These are phyloP conservation scores for Orchesellides sinensis DNA, from an alignment of 2,888 invertebrate species.

Conservation along the genomic window DNA sequence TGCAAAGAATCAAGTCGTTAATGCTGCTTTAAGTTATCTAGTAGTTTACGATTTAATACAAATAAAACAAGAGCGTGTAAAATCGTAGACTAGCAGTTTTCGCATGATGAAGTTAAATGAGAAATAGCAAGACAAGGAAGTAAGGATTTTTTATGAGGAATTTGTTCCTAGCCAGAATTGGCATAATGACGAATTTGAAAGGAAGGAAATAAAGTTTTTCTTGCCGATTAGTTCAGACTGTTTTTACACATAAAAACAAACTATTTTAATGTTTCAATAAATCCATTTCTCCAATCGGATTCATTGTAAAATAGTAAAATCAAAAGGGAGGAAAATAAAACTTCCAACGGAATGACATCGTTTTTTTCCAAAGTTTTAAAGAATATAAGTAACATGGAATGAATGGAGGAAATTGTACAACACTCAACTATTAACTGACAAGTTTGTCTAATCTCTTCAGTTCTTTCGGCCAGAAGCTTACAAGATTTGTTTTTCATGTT, in stretches of 20 bases:
- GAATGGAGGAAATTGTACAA: no score
- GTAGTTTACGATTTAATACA: no score
- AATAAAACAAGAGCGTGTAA: no score
- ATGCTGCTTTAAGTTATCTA: no score
- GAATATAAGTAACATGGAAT: no score
- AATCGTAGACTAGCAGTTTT: no score
- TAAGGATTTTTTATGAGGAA: conserved; percentile 26
- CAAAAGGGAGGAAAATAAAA: background rate
- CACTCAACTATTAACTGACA: background rate
- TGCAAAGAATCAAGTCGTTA: no score
- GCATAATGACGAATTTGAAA: conserved; percentile 20
- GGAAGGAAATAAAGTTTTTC: background rate
- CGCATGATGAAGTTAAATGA: no score
- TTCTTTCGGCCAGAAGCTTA: no score
- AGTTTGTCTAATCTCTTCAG: background rate
- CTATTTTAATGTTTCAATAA: conserved; percentile 16
- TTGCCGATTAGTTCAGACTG: background rate
- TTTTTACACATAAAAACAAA: conserved; percentile 12
- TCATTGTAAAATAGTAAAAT: background rate
- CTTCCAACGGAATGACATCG: no score
- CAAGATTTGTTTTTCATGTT: no score
- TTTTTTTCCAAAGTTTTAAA: no score
- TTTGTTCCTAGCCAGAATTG: conserved; percentile 4
- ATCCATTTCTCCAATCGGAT: background rate
- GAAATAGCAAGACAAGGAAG: conserved; percentile 10